Evolutionary conservation across 1,140 invertebrate species (phyloP).

Genomic region (Dreissena polymorpha): DNA sequence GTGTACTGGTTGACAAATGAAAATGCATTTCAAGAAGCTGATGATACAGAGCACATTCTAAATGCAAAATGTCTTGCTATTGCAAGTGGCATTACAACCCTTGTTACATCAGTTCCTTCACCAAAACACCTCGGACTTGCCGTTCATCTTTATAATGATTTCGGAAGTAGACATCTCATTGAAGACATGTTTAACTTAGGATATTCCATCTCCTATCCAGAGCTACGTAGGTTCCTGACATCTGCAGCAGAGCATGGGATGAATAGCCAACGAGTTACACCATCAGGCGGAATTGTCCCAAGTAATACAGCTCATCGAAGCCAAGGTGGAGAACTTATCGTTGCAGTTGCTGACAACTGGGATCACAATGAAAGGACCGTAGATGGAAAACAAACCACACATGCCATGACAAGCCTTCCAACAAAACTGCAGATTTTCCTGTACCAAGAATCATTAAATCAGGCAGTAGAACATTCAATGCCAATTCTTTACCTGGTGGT

Average conservation of each 20-base stretch:
- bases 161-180: constrained; percentile 12
- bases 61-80: neutral
- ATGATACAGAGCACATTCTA: neutral
- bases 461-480: too few relatives aligned
- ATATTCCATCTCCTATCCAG: constrained; percentile 19
- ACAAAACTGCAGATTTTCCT: neutral
- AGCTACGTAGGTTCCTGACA: constrained; percentile 9
- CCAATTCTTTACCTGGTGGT: too few relatives aligned
- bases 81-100: constrained; percentile 1
- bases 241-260: neutral
- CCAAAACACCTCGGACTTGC: constrained; percentile 24
- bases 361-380: constrained; percentile 43
- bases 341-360: constrained; percentile 35
- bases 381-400: constrained; percentile 42
- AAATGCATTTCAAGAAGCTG: constrained; percentile 1
- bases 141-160: constrained; percentile 5
- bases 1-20: neutral
- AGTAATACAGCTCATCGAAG: neutral
- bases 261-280: neutral
- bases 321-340: neutral
- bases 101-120: neutral
- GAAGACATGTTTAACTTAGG: constrained; percentile 3
- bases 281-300: constrained; percentile 3
- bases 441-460: too few relatives aligned
- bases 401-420: constrained; percentile 48